These are phyloP conservation scores for Nebria ingens DNA, from an alignment of 1,140 invertebrate genomes.

Conservation along the genomic window DNA sequence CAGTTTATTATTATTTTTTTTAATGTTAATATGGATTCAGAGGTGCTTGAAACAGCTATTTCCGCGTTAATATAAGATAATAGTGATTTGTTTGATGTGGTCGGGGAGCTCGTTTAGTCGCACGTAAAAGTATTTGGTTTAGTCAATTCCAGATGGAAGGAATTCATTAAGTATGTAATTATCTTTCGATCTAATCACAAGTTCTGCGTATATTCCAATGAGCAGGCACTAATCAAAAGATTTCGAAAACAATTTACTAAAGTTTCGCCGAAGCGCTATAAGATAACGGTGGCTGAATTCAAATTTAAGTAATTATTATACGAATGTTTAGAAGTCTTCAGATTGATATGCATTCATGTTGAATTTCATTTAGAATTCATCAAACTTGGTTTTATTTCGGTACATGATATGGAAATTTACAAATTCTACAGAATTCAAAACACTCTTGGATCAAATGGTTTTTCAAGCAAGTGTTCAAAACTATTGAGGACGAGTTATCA, in stretches of 20 bases:
- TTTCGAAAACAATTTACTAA: constrained; percentile 7
- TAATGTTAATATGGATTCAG: too few relatives aligned
- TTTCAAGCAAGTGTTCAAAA: too few relatives aligned
- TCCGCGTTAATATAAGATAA: too few relatives aligned
- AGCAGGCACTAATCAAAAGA: constrained; percentile 6
- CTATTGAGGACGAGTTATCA: too few relatives aligned
- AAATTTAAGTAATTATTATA: constrained; percentile 2
- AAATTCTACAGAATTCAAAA: background rate
- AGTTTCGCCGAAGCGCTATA: background rate
- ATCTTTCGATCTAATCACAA: background rate
- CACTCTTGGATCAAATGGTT: too few relatives aligned
- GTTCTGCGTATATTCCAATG: background rate
- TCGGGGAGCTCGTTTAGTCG: too few relatives aligned
- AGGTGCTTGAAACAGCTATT: too few relatives aligned
- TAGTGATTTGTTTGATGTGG: too few relatives aligned
- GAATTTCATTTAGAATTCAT: too few relatives aligned
- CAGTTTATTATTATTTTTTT: too few relatives aligned
- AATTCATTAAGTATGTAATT: constrained; percentile 4
- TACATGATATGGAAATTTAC: background rate
- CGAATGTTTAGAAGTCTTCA: background rate
- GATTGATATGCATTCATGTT: background rate
- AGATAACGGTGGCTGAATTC: background rate
- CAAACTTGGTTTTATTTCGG: too few relatives aligned
- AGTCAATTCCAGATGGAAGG: background rate
- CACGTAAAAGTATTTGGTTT: background rate